Base-by-base conservation (phyloP, 2,113 vertebrate genomes). In the Lucifuga dentata region DNA sequence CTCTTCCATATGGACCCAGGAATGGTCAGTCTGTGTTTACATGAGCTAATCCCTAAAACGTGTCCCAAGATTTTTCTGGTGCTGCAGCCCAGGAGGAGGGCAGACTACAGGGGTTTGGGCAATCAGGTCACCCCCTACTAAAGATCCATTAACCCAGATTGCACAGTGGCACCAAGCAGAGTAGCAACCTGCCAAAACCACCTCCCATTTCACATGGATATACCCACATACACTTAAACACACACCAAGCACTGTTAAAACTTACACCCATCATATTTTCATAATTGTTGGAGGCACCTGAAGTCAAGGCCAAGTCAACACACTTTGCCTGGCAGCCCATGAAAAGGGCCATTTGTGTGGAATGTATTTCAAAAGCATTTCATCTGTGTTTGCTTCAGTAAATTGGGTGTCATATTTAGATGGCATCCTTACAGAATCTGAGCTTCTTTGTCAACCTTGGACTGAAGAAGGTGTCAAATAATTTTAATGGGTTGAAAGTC, bases 291-390 rank as follows among this genome's bases (percentile, higher is more conserved):
- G 61, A 86, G 81, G 84, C 86, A 90, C 86, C 85, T 76, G 74
- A 84, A 90, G 76, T 84, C 78, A 76, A 61, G 77, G 81, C 85
- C 81, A 84, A 88, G 89, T 88, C 83, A 91, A 89, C 88, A 92
- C 68, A 78, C 68, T 86, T 85, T 67, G 33, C 66, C 87, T 91
- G 84, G 89, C 88, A 89, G 60, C n/a, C 45, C n/a, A 41, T 92
- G 87, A 92, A 91, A 81, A 76, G 81, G 55, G 8, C 32, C 66
- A 64, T 87, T 88, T 88, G 81, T 78, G 76, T 67, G 71, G 79
- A 76, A 50, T 63, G 39, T 56, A 46, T 85, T 81, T 86, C 78
- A 80, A 83, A 77, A 35, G 3, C 33, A 60, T 79, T 84, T 85
- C 56, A 71, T 75, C 61, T 70, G 58, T 83, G 73, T 88, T 89